Evolutionary conservation across 2,888 invertebrate species (phyloP).

Genomic region (Cenopis cana): DNA sequence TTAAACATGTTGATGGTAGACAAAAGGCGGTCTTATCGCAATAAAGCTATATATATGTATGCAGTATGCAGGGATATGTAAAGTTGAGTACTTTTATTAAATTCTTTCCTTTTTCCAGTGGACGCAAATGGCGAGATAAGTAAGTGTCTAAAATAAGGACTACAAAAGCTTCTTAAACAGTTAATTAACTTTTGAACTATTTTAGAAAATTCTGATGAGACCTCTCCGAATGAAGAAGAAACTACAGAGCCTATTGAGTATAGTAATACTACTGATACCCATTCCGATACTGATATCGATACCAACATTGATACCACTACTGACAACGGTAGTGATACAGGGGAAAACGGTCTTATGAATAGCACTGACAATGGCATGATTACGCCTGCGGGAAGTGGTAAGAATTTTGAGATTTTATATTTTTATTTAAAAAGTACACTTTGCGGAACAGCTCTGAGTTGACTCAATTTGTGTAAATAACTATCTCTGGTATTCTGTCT

Average conservation of each 20-base stretch:
- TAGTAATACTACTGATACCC: too few relatives aligned
- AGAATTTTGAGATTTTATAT: too few relatives aligned
- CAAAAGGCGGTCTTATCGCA: too few relatives aligned
- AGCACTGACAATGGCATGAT: background rate
- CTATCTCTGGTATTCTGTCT: too few relatives aligned
- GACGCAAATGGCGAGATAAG: background rate
- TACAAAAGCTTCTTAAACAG: background rate
- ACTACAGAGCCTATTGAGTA: too few relatives aligned
- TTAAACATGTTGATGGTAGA: too few relatives aligned
- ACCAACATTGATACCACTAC: background rate
- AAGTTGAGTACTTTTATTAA: background rate
- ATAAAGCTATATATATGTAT: too few relatives aligned
- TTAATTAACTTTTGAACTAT: constrained; percentile 2
- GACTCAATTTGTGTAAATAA: too few relatives aligned
- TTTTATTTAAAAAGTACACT: too few relatives aligned
- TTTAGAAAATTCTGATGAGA: background rate
- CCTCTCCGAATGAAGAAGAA: background rate
- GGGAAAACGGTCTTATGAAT: background rate
- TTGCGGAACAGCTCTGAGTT: too few relatives aligned
- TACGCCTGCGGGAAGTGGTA: too few relatives aligned
- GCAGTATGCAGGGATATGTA: too few relatives aligned
- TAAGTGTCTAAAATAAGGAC: background rate
- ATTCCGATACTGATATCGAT: background rate
- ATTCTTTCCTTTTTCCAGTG: background rate
- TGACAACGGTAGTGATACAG: background rate